Conservation (phyloP, 2,113 vertebrate genomes). For the Euleptes europaea region DNA sequence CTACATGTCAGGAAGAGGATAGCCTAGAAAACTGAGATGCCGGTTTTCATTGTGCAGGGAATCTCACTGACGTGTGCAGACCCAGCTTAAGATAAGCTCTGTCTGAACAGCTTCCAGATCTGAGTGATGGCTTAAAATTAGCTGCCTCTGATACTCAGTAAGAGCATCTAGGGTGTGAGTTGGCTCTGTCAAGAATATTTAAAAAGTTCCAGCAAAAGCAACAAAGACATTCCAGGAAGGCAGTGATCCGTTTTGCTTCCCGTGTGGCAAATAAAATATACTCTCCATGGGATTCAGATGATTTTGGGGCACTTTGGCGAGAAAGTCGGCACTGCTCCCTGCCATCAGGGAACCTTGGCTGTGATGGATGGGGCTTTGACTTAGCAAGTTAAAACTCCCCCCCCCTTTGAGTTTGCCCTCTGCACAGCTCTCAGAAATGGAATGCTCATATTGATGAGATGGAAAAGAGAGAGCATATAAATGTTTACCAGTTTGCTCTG, state of each 20-base stretch:
- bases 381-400: constrained; percentile 13
- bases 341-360: neutral
- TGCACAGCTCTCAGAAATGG: neutral
- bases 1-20: no score
- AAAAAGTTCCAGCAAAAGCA: neutral
- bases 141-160: neutral
- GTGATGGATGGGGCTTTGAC: constrained; percentile 17
- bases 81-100: neutral
- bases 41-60: no score
- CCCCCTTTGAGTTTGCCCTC: constrained; percentile 6
- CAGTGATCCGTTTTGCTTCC: neutral
- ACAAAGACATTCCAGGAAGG: neutral
- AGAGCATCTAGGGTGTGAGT: neutral
- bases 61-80: no score
- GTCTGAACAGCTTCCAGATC: neutral
- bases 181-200: neutral
- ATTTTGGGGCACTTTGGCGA: neutral
- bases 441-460: constrained; percentile 20
- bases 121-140: neutral
- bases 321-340: neutral
- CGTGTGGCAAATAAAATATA: neutral
- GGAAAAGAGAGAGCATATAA: constrained; percentile 11
- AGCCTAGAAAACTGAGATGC: no score
- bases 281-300: neutral
- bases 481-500: neutral